Evolutionary conservation across 2,113 vertebrate genomes (phyloP), one percentile per base, ranked within the genome.

Genomic region (Scatophagus argus): DNA sequence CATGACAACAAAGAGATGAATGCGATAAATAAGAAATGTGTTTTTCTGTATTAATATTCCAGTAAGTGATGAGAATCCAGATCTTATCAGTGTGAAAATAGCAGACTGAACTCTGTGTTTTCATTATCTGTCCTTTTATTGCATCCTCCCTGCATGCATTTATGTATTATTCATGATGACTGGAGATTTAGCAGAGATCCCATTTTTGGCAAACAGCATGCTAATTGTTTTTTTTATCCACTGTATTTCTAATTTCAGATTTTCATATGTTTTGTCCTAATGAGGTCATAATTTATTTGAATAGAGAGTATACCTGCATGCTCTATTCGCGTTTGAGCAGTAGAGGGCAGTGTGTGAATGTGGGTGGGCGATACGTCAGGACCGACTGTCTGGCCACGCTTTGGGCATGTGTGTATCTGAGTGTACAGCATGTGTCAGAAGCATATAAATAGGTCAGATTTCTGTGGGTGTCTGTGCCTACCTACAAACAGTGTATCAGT

Each of bases 291-390:
- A 32, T 54, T 56, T 27, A 58, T 32, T 46, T 32, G 1, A n/a
- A 16, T 25, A 6, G 38, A 60, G 6, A 17, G 9, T 23, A 10
- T 8, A 1, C 14, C 5, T 66, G 60, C 32, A 7, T 69, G 75
- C 14, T 88, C 49, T 61, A 39, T 54, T 10, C 14, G n/a, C 39
- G 23, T 13, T 76, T 62, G 13, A 68, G 21, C 91, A 90, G 74
- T 41, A 92, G 90, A 75, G 86, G 88, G 88, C 89, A 90, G 88
- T 88, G 75, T 90, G 74, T 87, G 84, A 56, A 75, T 73, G 74
- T 65, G 41, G 25, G 46, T 83, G 34, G 55, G 29, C 9, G 14
- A 67, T 52, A 19, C 7, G 12, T 25, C 49, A 36, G 19, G n/a
- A 12, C 27, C 19, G 55, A 58, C 23, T 47, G 44, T 43, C 14